Evolutionary conservation across 2,888 invertebrate genomes (phyloP), one percentile per base, ranked within the genome.

Genomic region (Synergus japonicus): DNA sequence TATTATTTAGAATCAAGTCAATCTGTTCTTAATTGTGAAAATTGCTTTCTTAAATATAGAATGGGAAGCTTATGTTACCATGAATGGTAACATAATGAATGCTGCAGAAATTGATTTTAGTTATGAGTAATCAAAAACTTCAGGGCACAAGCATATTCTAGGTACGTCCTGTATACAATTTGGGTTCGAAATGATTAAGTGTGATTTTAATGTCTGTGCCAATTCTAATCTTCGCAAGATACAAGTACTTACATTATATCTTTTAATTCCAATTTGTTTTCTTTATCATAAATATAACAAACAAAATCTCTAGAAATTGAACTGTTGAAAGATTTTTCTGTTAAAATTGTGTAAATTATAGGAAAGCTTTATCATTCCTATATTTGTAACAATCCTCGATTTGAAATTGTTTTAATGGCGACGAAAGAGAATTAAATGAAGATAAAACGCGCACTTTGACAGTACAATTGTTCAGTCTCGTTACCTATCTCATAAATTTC

Each of bases 361-460:
- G 9, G 15, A 54, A 4, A 15, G 29, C 49, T 69, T 69, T 29
- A n/a, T 69, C 13, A 29, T 29, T 9, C 4, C 18, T 69, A 69
- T 73, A 69, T 46, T 49, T 22, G 7, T 46, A 54, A 49, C 13
- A 46, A 29, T 73, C 15, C 49, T 49, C n/a, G 29, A 29, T 37
- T 54, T 54, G n/a, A 49, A 73, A 13, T 49, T 37, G 29, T 37
- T 73, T 73, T 54, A 37, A 37, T 15, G 49, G 37, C 13, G 54
- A 37, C n/a, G 54, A n/a, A 29, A n/a, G 69, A 15, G 49, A 37
- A 73, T 73, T n/a, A 73, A 73, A 73, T 73, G 46, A 37, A 73
- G 69, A 69, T 69, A 69, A 69, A 69, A 69, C 49, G 69, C 49
- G 49, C 69, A 37, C 49, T 69, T 49, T 69, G 69, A 49, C 69